phyloP scores from a whole-genome alignment of 2,888 invertebrate genomes.

The Nemotelus pantherinus region DNA sequence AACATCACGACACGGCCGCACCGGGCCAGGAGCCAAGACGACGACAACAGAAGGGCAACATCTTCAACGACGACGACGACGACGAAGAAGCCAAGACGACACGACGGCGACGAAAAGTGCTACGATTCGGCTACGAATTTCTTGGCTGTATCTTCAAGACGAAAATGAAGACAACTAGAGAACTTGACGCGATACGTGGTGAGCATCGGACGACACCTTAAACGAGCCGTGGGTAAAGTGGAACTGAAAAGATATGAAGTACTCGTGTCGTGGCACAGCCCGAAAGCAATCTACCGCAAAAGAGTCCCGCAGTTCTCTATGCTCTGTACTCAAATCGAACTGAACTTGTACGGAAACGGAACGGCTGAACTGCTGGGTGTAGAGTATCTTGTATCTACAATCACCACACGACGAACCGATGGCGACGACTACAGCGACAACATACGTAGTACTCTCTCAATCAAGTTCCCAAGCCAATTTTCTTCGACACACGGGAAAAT shows the following conservation, averaged over 20 bases:
- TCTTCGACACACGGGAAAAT: constrained; percentile 26
- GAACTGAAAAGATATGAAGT: constrained; percentile 16
- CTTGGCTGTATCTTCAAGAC: neutral
- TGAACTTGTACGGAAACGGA: too few relatives aligned
- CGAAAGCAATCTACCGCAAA: neutral
- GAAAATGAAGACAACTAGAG: neutral
- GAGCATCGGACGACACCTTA: constrained; percentile 11
- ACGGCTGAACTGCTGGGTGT: neutral
- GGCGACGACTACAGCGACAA: too few relatives aligned
- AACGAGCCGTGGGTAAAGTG: constrained; percentile 35
- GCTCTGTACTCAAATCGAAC: neutral
- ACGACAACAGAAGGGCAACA: constrained; percentile 6
- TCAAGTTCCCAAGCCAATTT: constrained; percentile 33
- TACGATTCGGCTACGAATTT: constrained; percentile 7
- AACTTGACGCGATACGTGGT: neutral
- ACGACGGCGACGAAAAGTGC: constrained; percentile 13
- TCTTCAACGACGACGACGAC: constrained; percentile 5
- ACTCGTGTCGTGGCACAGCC: constrained; percentile 5
- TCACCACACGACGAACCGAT: neutral
- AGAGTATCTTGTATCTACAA: constrained; percentile 7
- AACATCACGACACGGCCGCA: constrained; percentile 9
- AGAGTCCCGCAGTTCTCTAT: constrained; percentile 28
- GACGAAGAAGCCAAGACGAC: neutral
- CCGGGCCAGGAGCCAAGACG: neutral
- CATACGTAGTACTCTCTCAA: constrained; percentile 11